Evolutionary conservation across 2,888 invertebrate species (phyloP).

Genomic region (Troilus luridus): DNA sequence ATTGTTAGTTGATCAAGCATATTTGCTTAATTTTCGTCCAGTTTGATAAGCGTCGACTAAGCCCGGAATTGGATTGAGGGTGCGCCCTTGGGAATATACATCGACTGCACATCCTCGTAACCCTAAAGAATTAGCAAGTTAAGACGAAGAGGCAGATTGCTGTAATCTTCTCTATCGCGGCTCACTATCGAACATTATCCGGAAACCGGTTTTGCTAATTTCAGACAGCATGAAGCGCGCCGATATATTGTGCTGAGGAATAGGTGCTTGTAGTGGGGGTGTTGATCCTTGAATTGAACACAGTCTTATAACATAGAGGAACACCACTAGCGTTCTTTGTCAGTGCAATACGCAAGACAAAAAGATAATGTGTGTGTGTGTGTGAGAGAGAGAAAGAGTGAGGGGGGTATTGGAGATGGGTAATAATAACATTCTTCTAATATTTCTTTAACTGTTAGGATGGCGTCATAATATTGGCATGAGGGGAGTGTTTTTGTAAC

Average conservation of each 20-base stretch:
- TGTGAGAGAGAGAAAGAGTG: no score
- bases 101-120: background rate
- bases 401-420: no score
- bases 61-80: background rate
- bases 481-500: no score
- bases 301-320: background rate
- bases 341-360: no score
- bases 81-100: background rate
- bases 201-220: slow-evolving; percentile 29
- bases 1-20: background rate
- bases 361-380: no score
- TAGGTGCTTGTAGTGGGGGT: background rate
- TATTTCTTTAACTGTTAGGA: no score
- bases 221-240: background rate
- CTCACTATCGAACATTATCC: slow-evolving; percentile 31
- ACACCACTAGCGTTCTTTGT: no score
- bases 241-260: background rate
- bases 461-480: no score
- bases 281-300: background rate
- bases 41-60: background rate
- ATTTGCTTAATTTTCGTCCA: background rate
- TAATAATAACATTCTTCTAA: no score
- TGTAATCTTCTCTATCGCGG: background rate
- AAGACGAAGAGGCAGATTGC: slow-evolving; percentile 9
- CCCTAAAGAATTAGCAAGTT: slow-evolving; percentile 2